Percentiles rank a stretch among this genome's conserved stretches.
Conservation (phyloP, 2,888 invertebrate genomes). For the Biston stratarius region DNA sequence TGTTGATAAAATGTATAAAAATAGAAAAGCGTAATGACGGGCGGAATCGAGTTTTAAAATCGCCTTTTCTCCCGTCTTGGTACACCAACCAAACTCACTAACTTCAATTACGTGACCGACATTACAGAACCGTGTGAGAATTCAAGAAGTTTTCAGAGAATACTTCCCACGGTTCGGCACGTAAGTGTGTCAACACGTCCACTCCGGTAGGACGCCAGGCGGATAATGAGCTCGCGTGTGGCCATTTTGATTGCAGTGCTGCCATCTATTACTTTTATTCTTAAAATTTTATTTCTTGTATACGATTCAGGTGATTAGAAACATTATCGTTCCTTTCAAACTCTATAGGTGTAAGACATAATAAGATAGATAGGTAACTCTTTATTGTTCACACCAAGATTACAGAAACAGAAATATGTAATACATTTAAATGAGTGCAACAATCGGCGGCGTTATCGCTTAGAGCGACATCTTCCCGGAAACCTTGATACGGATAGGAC, state of each 20-base stretch:
- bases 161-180: constrained; percentile 23
- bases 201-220: constrained; percentile 21
- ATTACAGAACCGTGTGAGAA: constrained; percentile 31
- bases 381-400: too few relatives aligned
- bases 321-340: too few relatives aligned
- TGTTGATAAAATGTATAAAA: too few relatives aligned
- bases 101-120: constrained; percentile 35
- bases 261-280: constrained; percentile 8
- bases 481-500: too few relatives aligned
- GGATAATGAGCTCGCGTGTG: constrained; percentile 32
- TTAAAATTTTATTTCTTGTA: background rate
- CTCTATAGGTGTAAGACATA: too few relatives aligned
- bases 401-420: too few relatives aligned
- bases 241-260: constrained; percentile 29
- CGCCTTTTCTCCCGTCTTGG: constrained; percentile 20
- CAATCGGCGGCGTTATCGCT: too few relatives aligned
- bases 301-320: too few relatives aligned
- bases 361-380: too few relatives aligned
- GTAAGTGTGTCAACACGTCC: constrained; percentile 37
- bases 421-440: too few relatives aligned
- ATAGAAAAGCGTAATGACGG: too few relatives aligned
- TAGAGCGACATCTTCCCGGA: too few relatives aligned
- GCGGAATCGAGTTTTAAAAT: background rate
- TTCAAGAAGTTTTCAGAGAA: constrained; percentile 35
- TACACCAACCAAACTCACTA: constrained; percentile 7